A percentile compares a stretch with the other conserved stretches of the same genome.
These are phyloP conservation scores for Micrastur ruficollis DNA, from an alignment of 2,797 vertebrate species.

Conservation along the genomic window DNA sequence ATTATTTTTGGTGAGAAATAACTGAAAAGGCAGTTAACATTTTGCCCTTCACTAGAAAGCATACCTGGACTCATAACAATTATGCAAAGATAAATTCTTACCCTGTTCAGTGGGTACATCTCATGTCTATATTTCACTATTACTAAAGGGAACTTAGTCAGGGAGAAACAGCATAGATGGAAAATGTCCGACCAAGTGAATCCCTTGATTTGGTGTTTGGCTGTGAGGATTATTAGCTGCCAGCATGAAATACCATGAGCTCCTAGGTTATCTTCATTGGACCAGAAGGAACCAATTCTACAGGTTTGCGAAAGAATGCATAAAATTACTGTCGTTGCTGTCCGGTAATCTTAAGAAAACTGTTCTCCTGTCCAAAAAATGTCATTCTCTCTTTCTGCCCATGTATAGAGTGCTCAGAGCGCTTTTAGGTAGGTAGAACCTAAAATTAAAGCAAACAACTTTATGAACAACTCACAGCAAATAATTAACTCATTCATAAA, in stretches of 20 bases:
- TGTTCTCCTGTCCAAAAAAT: not conserved
- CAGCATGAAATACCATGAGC: not conserved
- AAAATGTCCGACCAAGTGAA: not conserved
- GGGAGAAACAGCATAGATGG: not conserved
- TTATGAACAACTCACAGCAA: not conserved
- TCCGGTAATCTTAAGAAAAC: not conserved
- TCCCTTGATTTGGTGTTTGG: not conserved
- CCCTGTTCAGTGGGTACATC: not conserved
- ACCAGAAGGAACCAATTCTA: not conserved
- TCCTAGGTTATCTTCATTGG: not conserved
- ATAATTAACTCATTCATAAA: not conserved
- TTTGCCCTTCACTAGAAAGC: not conserved
- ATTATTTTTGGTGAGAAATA: not conserved
- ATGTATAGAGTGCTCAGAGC: not conserved
- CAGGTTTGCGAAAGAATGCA: not conserved
- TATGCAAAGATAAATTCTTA: not conserved
- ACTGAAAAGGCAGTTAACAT: not conserved
- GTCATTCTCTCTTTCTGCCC: not conserved
- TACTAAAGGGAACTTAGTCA: not conserved
- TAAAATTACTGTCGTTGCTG: not conserved
- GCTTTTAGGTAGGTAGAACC: not conserved
- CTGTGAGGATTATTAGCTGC: not conserved
- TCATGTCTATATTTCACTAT: not conserved
- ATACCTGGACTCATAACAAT: not conserved
- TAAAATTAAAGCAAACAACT: not conserved